Evolutionary conservation across 2,888 invertebrate species (phyloP), one percentile per base, ranked within the genome.

Genomic region (Geophilus truncorum): DNA sequence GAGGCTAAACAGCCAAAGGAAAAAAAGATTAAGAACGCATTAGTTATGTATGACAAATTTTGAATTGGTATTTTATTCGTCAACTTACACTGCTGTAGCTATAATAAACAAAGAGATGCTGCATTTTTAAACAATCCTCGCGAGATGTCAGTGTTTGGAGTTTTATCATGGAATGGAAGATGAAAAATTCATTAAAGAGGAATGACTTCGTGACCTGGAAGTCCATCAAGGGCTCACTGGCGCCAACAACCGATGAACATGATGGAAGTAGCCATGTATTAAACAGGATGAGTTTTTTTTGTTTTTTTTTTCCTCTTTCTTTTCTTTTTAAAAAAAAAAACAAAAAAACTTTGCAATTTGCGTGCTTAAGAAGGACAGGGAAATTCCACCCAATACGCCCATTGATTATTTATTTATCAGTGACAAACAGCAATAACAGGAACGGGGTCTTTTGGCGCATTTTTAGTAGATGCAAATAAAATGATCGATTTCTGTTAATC

Each of bases 171-270:
- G 12, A 70, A 25, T 28, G 70, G n/a, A 70, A 25, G 70, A 28
- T 70, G 70, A 70, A 70, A 70, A 25, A 70, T 70, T 70, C 70
- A 70, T 70, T 70, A 70, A 70, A 70, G 23, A 25, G 70, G n/a
- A 70, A 70, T 70, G 70, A 70, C 70, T 23, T 70, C 28, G 12
- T 25, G 23, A 25, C 25, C 70, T 25, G 23, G 51, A 70, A 25
- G 70, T 70, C 70, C 70, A 70, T 70, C 70, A 70, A 15, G 70
- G 70, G 15, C 18, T 51, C 51, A 51, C 51, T 51, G 51, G 18
- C n/a, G 51, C 70, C 70, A 70, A 25, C 70, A 70, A 28, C 28
- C 70, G 28, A 1, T 70, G 9, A 70, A 70, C 25, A 9, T 28
- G 23, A 70, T 70, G 28, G 18, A n/a, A 51, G n/a, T 51, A 51